phyloP scores from a whole-genome alignment of 2,113 vertebrate species.

The Tragelaphus strepsiceros region DNA sequence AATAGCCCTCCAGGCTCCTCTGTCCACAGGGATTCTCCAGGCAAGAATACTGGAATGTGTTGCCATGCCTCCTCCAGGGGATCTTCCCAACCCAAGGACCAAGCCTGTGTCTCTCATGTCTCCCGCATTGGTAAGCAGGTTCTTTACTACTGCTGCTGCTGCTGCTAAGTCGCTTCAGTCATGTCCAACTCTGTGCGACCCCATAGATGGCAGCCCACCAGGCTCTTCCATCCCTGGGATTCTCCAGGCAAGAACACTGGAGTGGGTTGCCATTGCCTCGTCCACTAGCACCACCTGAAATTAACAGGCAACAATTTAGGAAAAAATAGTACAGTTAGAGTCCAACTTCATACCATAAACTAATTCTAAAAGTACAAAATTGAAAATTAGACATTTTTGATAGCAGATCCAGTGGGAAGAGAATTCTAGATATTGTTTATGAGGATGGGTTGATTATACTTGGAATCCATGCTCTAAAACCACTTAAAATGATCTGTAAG shows the following conservation, averaged over 20 bases:
- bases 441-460: neutral
- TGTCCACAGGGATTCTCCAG: neutral
- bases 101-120: neutral
- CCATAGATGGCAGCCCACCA: too few species aligned
- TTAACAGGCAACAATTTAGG: neutral
- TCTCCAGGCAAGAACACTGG: too few species aligned
- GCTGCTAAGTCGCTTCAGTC: too few species aligned
- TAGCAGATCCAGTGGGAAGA: neutral
- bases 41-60: neutral
- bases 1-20: neutral
- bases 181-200: too few species aligned
- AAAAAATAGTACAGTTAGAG: neutral
- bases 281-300: neutral
- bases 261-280: too few species aligned
- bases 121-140: neutral
- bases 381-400: neutral
- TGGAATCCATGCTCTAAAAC: neutral
- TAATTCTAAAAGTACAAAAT: neutral
- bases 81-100: neutral
- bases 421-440: neutral
- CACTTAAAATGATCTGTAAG: constrained; percentile 1
- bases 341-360: neutral
- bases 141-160: neutral
- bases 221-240: too few species aligned
- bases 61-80: neutral